A percentile compares a stretch with the other conserved stretches of the same genome.
phyloP scores from a whole-genome alignment of 2,113 vertebrate species.

The Struthidea cinerea region DNA sequence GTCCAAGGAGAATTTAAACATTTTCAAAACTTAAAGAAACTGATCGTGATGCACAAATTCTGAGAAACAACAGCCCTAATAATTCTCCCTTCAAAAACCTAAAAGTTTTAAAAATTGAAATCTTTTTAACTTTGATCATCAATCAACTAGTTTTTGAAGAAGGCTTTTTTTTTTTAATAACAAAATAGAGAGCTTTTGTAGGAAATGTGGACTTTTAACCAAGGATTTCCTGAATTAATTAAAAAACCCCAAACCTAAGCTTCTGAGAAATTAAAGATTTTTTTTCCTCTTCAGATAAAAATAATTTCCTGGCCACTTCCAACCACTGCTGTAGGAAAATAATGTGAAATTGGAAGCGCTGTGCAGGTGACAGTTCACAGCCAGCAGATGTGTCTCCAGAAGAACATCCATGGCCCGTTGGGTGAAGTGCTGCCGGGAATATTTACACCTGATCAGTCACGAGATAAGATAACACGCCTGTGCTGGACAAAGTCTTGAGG shows the following conservation, averaged over 20 bases:
- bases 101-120: background rate
- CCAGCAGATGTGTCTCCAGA: background rate
- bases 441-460: background rate
- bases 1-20: background rate
- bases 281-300: background rate
- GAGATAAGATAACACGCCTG: conserved; percentile 40
- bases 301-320: background rate
- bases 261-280: background rate
- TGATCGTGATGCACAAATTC: background rate
- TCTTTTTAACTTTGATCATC: background rate
- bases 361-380: background rate
- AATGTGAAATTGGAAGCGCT: background rate
- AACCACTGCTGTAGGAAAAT: background rate
- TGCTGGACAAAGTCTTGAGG: conserved; percentile 47
- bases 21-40: background rate
- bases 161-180: background rate
- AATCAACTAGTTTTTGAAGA: background rate
- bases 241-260: background rate
- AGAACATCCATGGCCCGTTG: background rate
- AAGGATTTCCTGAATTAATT: background rate
- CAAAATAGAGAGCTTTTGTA: background rate
- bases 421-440: background rate
- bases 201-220: background rate
- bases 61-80: background rate
- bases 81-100: background rate